These are phyloP conservation scores for Limnephilus marmoratus DNA, from an alignment of 2,888 invertebrate species.

Conservation along the genomic window DNA sequence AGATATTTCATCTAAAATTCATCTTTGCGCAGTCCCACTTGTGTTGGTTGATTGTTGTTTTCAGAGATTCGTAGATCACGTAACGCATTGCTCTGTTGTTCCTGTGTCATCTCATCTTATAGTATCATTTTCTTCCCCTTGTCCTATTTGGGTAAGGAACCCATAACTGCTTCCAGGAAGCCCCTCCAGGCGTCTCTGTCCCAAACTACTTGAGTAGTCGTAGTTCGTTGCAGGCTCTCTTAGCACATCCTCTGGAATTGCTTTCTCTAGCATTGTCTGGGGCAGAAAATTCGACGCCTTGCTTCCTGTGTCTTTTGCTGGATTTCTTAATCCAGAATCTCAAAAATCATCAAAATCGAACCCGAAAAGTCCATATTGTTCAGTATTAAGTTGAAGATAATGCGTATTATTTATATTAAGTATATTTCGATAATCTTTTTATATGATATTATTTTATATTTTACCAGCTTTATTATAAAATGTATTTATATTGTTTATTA, in stretches of 20 bases:
- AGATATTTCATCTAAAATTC: background rate
- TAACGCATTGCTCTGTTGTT: no score
- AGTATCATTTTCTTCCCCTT: no score
- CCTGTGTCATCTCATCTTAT: no score
- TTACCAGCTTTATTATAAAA: slow-evolving; percentile 9
- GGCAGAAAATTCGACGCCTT: background rate
- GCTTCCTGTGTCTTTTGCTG: background rate
- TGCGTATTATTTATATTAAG: background rate
- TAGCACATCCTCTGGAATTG: no score
- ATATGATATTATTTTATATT: background rate
- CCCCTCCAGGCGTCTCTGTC: no score
- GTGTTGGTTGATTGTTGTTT: no score
- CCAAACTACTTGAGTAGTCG: no score
- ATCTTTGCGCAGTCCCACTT: no score
- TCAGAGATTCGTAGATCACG: no score
- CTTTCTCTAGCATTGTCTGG: background rate
- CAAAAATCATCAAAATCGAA: background rate
- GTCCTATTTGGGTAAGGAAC: no score
- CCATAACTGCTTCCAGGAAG: no score
- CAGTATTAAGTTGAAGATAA: background rate
- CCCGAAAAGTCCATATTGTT: background rate
- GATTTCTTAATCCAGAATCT: background rate
- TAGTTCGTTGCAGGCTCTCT: no score
- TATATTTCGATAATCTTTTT: background rate
- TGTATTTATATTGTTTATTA: slow-evolving; percentile 10